Conservation (phyloP, 2,113 vertebrate species). For the Erythrolamprus reginae region DNA sequence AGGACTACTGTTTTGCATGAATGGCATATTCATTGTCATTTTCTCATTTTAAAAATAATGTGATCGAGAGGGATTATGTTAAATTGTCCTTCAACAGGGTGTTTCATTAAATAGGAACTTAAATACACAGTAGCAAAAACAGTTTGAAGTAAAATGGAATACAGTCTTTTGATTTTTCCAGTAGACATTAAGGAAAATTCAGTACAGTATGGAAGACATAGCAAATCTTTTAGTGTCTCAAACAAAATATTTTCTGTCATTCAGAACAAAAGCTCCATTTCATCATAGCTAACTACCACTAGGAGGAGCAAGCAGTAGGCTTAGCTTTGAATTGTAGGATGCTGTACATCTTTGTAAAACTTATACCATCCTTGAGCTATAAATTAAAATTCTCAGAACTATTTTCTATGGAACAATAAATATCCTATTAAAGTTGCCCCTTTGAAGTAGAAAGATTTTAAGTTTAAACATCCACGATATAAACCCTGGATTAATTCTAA, state of each 20-base stretch:
- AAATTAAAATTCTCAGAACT: not conserved
- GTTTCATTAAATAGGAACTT: not conserved
- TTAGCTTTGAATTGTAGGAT: not conserved
- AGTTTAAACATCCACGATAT: not conserved
- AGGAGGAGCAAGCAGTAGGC: conserved; percentile 64
- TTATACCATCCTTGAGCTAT: conserved; percentile 1
- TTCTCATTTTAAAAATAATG: not conserved
- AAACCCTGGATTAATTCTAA: not conserved
- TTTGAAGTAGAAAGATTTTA: not conserved
- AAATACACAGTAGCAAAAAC: not conserved
- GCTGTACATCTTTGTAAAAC: conserved; percentile 12
- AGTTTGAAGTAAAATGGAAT: not conserved
- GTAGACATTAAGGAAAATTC: not conserved
- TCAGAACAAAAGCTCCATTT: conserved; percentile 13
- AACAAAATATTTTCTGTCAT: not conserved
- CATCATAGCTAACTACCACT: conserved; percentile 45
- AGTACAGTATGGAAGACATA: not conserved
- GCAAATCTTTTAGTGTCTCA: not conserved
- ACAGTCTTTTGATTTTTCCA: not conserved
- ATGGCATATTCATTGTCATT: conserved; percentile 1
- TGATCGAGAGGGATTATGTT: not conserved
- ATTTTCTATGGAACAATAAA: not conserved
- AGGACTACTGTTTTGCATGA: not conserved
- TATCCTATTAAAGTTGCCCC: not conserved
- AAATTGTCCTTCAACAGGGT: not conserved